Percentiles rank a stretch among this genome's conserved stretches.
These are phyloP conservation scores for Carapus acus DNA, from an alignment of 2,797 vertebrate genomes.

Conservation along the genomic window DNA sequence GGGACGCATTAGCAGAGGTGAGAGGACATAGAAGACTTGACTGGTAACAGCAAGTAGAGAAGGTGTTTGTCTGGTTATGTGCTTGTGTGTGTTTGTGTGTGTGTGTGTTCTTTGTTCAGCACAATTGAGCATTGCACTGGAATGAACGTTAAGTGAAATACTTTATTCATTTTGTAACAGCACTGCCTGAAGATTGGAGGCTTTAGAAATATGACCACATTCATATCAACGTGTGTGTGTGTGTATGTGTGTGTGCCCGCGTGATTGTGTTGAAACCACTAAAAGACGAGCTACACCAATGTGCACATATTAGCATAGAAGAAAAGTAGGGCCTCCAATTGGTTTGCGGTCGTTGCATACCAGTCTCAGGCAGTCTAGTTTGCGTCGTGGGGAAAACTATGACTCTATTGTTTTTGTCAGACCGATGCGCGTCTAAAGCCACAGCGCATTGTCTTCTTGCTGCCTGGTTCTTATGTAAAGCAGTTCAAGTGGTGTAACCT, in stretches of 20 bases:
- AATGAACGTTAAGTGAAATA: background rate
- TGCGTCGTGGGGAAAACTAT: conserved; percentile 42
- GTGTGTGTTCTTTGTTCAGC: no score
- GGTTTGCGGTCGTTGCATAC: conserved; percentile 68
- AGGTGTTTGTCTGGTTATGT: no score
- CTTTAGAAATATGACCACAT: conserved; percentile 8
- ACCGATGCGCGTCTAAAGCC: conserved; percentile 66
- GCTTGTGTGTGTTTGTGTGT: no score
- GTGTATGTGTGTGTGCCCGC: conserved; percentile 27
- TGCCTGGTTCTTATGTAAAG: conserved; percentile 64
- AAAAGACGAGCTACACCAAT: conserved; percentile 58
- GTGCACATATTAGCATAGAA: conserved; percentile 52
- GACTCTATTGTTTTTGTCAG: conserved; percentile 69
- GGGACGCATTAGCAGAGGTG: conserved; percentile 94
- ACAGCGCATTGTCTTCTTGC: conserved; percentile 53
- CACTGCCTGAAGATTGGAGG: background rate
- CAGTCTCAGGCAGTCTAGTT: conserved; percentile 46
- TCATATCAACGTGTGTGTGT: background rate
- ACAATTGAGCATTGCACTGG: background rate
- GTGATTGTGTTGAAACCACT: conserved; percentile 46
- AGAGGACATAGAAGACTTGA: conserved; percentile 36
- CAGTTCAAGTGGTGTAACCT: conserved; percentile 60
- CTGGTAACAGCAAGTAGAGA: background rate
- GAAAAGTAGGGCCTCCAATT: conserved; percentile 60
- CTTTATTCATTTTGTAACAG: conserved; percentile 1